phyloP scores from a whole-genome alignment of 2,113 vertebrate genomes.

The Apodemus speciosus region DNA sequence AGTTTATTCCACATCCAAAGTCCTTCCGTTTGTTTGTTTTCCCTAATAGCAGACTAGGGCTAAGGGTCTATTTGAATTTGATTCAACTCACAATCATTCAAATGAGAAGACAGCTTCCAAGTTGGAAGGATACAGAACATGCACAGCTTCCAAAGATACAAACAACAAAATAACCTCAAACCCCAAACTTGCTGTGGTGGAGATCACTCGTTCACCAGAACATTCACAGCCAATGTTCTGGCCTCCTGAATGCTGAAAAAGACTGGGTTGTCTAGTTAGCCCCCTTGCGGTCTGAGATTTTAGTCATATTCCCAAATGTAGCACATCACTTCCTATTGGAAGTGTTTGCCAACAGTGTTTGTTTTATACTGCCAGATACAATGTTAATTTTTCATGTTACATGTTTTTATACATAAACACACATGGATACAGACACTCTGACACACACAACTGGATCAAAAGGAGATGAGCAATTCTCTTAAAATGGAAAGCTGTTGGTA shows the following conservation, averaged over 20 bases:
- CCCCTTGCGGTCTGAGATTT: background rate
- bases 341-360: no score
- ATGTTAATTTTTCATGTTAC: no score
- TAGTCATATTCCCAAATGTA: background rate
- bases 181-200: background rate
- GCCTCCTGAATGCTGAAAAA: background rate
- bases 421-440: no score
- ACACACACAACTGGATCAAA: no score
- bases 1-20: conserved; percentile 64
- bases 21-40: conserved; percentile 66
- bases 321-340: background rate
- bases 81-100: conserved; percentile 70
- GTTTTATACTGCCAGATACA: no score
- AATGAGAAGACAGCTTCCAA: conserved; percentile 41
- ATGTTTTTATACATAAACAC: no score
- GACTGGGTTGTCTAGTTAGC: background rate
- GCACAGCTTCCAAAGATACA: conserved; percentile 49
- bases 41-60: conserved; percentile 52
- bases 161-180: conserved; percentile 51
- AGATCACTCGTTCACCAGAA: background rate
- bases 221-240: conserved; percentile 40
- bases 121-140: conserved; percentile 26
- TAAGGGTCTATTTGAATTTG: conserved; percentile 67
- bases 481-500: no score
- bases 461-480: no score